These are phyloP conservation scores for Pungitius pungitius DNA, from an alignment of 2,113 vertebrate genomes.

Conservation along the genomic window DNA sequence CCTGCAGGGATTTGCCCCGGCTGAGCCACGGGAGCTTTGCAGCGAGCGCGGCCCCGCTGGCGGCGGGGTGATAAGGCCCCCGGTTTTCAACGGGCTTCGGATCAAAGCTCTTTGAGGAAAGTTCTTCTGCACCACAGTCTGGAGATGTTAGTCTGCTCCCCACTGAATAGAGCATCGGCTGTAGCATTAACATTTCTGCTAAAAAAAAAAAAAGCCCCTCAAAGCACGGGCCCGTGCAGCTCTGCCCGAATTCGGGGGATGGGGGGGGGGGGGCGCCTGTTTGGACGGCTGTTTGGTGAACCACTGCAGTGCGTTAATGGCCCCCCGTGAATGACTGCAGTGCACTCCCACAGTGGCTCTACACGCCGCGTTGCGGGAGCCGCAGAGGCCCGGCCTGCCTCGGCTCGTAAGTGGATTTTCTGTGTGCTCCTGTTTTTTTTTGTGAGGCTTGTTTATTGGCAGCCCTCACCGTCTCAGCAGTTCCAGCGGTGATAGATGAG, in stretches of 20 bases:
- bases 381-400: conserved; percentile 31
- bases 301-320: conserved; percentile 16
- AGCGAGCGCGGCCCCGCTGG: conserved; percentile 43
- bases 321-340: conserved; percentile 30
- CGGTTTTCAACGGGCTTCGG: conserved; percentile 36
- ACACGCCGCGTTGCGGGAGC: conserved; percentile 37
- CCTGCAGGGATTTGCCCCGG: conserved; percentile 45
- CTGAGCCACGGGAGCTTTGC: conserved; percentile 47
- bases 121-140: conserved; percentile 11
- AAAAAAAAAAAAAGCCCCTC: not conserved
- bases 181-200: not conserved
- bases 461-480: conserved; percentile 78
- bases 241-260: not conserved
- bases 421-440: conserved; percentile 70
- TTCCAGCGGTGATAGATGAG: conserved; percentile 80
- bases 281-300: not conserved
- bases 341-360: conserved; percentile 30
- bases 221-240: not conserved
- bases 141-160: not conserved
- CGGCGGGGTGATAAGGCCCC: conserved; percentile 40
- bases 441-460: conserved; percentile 78
- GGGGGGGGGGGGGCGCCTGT: too few relatives aligned
- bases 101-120: conserved; percentile 26
- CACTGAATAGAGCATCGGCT: not conserved
- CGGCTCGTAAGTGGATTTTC: conserved; percentile 68